Base-by-base conservation (phyloP, 2,797 vertebrate species). In the Sebastes diaconus region DNA sequence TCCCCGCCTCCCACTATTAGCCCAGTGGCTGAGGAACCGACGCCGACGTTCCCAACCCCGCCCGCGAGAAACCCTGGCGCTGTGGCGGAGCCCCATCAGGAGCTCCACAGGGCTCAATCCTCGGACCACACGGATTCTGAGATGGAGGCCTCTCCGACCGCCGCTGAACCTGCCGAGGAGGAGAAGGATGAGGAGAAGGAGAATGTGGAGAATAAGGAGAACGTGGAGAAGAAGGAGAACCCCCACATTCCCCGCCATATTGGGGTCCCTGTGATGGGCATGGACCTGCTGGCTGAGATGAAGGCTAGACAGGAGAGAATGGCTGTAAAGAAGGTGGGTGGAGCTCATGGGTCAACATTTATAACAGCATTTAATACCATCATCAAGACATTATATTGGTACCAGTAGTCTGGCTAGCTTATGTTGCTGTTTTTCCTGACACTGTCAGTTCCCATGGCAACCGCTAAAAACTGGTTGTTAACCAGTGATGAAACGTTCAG, bases 261-360 rank as follows among this genome's bases (percentile, higher is more conserved):
- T 0, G 97, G 98, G 0, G 94, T 98, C 58, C 97, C 97, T 16
- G 93, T 99, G 82, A 97, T 99, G 97, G 97, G 97, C 69, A 94
- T 95, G 20, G 97, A 97, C 69, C 93, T 99, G 64, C 87, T 99
- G 54, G 98, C 98, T 0, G 98, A 99, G 94, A 99, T 99, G 95
- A 98, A 97, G 83, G 98, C 98, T 87, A 97, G 97, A 79, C 98
- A 99, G 84, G 97, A 97, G 88, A 96, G 92, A 73, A 97, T 95
- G 92, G 96, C 97, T 0, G 96, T 96, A 0, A 96, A 96, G 83
- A 97, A 97, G 96, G 98, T 98, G 80, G 89, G 93, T 27, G 59
- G 55, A 58, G 52, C 11, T 0, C 1, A 3, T 6, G 8, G 5
- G 24, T 78, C 42, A 30, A 18, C 14, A 36, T 64, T 30, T 12